Base-by-base conservation (phyloP, 1,140 invertebrate genomes). In the Ips typographus region DNA sequence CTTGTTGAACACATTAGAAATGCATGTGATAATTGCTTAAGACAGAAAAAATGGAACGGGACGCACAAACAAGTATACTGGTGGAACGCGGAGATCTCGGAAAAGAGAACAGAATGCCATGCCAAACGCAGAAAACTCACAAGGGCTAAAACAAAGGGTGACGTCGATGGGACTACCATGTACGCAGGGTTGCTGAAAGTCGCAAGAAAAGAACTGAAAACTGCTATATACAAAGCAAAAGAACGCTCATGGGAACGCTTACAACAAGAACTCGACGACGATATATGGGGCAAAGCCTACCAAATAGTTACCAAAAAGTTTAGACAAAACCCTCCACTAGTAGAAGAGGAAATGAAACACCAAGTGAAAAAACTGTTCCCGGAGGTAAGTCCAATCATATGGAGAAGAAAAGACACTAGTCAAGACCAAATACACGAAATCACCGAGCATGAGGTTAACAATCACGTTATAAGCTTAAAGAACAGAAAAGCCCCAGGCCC, bases 401-500 rank as follows among this genome's bases (percentile, higher is more conserved):
- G 22, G 22, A 22, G 22, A 22, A 22, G 22, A 22, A 22, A 22
- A 22, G 22, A 22, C 22, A 22, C 22, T 22, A 22, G 22, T 22
- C 22, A 22, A 22, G 22, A 22, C 22, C 22, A 22, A 22, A 22
- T 22, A 22, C 22, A 22, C 4, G 22, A 22, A 22, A 22, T 62
- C 38, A 6, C 59, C 22, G 4, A 44, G 7, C 4, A 49, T 36
- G 42, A 77, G 44, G 63, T 75, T 2, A 22, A 22, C 5, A 58
- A 36, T 7, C 75, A 57, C 4, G 37, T 53, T 22, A 37, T 3
- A 1, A 64, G 52, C 2, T 39, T 74, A 6, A 69, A 70, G 52
- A 70, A 51, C 37, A 68, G 60, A 7, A 77, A 73, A 53, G 71
- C 75, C 0, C 76, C 76, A 3, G 75, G 75, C 2, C 72, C 71